Conservation (phyloP, 2,113 vertebrate genomes). For the Solea senegalensis region DNA sequence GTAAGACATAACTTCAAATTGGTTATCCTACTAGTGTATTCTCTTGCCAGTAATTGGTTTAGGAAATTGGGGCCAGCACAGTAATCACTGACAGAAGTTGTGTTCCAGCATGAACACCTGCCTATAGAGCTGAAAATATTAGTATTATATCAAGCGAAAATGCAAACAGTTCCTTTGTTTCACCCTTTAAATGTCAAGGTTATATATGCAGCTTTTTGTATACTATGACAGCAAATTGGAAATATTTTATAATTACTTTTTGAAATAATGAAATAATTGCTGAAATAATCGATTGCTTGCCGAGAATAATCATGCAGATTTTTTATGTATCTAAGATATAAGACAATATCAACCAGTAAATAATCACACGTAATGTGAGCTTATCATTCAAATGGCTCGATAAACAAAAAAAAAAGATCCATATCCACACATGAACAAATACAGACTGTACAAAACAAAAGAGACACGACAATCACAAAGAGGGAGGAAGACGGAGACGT, state of each 20-base stretch:
- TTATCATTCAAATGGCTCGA: neutral
- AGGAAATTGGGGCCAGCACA: conserved; percentile 55
- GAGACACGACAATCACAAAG: conserved; percentile 28
- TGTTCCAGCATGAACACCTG: conserved; percentile 37
- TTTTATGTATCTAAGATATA: neutral
- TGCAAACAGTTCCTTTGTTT: neutral
- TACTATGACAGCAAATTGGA: neutral
- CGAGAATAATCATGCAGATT: neutral
- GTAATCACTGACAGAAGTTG: conserved; percentile 49
- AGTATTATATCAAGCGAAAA: conserved; percentile 1
- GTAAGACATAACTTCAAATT: conserved; percentile 58
- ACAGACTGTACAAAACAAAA: conserved; percentile 9
- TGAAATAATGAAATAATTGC: neutral
- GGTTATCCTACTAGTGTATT: conserved; percentile 59
- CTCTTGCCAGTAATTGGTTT: conserved; percentile 72
- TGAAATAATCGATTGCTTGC: neutral
- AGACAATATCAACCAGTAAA: neutral
- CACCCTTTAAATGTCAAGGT: neutral
- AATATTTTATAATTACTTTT: neutral
- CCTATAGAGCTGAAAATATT: conserved; percentile 16
- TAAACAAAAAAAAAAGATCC: neutral
- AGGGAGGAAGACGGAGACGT: conserved; percentile 14
- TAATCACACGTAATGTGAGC: neutral
- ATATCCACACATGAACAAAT: conserved; percentile 18
- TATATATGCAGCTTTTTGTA: neutral